These are phyloP conservation scores for Tetrax tetrax DNA, from an alignment of 2,113 vertebrate species.

Conservation along the genomic window DNA sequence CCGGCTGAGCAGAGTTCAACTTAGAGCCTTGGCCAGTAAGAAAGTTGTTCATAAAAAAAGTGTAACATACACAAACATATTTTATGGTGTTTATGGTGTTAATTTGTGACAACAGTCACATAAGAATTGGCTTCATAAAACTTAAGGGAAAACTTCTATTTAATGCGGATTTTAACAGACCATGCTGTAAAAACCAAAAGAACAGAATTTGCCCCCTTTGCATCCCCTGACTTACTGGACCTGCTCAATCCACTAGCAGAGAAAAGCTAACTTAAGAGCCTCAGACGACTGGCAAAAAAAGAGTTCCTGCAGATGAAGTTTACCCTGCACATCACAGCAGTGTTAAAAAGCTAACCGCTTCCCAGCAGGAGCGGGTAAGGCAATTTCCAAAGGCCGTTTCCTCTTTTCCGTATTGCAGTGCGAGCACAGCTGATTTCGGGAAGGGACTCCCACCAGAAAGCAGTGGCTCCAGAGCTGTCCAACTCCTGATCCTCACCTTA, in stretches of 20 bases:
- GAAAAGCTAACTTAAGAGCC: neutral
- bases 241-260: neutral
- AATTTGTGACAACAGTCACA: neutral
- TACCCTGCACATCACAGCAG: fast-evolving
- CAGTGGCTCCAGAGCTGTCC: neutral
- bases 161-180: neutral
- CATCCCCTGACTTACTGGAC: neutral
- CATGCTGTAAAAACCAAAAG: neutral
- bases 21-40: neutral
- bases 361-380: neutral
- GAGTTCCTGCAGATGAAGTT: neutral
- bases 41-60: neutral
- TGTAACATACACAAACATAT: neutral
- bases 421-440: fast-evolving
- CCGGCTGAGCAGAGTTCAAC: neutral
- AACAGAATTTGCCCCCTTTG: neutral
- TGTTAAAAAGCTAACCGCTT: neutral
- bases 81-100: fast-evolving
- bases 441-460: neutral
- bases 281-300: neutral
- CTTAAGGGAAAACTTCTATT: neutral
- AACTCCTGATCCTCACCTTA: neutral
- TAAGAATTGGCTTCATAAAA: neutral
- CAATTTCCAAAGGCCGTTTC: neutral
- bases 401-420: neutral